Conservation (phyloP, 2,113 vertebrate genomes). For the Eudorcas thomsonii region DNA sequence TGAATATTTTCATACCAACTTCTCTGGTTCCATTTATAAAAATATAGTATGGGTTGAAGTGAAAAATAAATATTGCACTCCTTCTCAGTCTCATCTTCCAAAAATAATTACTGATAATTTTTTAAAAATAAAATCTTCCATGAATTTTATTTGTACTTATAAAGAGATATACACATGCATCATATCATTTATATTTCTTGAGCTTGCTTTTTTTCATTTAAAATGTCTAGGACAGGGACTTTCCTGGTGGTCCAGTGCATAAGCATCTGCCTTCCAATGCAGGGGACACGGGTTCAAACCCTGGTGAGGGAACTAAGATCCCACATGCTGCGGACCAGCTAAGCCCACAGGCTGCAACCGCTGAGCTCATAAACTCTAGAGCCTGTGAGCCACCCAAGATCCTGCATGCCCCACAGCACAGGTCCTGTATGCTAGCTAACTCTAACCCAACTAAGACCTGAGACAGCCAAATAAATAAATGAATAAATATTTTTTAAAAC, state of each 20-base stretch:
- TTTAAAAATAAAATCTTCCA: neutral
- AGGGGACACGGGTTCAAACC: neutral
- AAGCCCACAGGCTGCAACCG: neutral
- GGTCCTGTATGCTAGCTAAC: neutral
- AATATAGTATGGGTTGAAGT: neutral
- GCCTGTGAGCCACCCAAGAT: neutral
- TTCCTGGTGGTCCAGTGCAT: neutral
- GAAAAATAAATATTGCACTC: neutral
- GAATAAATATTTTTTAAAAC: neutral
- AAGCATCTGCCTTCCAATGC: neutral
- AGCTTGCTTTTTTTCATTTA: neutral
- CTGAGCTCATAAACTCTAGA: neutral
- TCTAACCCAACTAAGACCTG: neutral
- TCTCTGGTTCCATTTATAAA: neutral
- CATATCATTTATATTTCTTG: neutral
- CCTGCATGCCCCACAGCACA: neutral
- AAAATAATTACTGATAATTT: neutral
- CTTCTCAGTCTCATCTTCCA: neutral
- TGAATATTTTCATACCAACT: neutral
- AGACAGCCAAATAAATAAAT: neutral
- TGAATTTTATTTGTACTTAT: neutral
- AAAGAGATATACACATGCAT: neutral
- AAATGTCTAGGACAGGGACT: neutral
- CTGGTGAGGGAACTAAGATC: neutral
- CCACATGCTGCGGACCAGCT: neutral